Base-by-base conservation (phyloP, 1,140 invertebrate species). In the Maconellicoccus hirsutus region DNA sequence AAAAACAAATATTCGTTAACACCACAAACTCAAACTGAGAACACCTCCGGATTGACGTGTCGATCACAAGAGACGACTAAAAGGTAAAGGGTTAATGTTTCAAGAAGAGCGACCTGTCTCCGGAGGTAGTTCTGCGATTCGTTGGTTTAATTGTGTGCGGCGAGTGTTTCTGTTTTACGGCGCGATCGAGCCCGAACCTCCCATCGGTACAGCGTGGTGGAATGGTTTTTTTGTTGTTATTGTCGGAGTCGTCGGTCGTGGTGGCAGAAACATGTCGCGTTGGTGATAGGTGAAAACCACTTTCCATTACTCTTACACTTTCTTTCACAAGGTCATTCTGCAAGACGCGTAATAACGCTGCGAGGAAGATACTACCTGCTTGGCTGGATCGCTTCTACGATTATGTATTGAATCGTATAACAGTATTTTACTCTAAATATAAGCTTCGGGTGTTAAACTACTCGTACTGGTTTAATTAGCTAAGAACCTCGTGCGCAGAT, bases 301-400 rank as follows among this genome's bases (percentile, higher is more conserved):
- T 66, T 66, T 66, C 61, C 61, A 66, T 66, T 66, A 66, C 61
- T 66, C 61, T 66, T 66, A 66, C 61, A 66, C 61, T 66, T 66
- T 66, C 61, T 66, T 66, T 19, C 61, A 66, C 61, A 66, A 66
- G 61, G 61, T 66, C 61, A 66, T 26, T 26, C 22, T 66, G 61
- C 10, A 66, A 23, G 61, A 52, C 42, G 61, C 61, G 61, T 66
- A 66, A 66, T 66, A 66, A 66, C 25, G 61, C 61, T 26, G 61
- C 25, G 25, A 66, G 61, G 61, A 66, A 66, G 61, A 26, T 66
- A 66, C 61, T 66, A 66, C 61, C 61, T 66, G 61, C 21, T 66
- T 26, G 25, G 61, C 8, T 25, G 22, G 7, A 3, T 66, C 22
- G 19, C 10, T 26, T 23, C 21, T 66, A 12, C 61, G 61, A 66